Percentiles rank a stretch among this genome's conserved stretches.
Evolutionary conservation across 2,113 vertebrate species (phyloP).

Genomic region (Podocnemis expansa): DNA sequence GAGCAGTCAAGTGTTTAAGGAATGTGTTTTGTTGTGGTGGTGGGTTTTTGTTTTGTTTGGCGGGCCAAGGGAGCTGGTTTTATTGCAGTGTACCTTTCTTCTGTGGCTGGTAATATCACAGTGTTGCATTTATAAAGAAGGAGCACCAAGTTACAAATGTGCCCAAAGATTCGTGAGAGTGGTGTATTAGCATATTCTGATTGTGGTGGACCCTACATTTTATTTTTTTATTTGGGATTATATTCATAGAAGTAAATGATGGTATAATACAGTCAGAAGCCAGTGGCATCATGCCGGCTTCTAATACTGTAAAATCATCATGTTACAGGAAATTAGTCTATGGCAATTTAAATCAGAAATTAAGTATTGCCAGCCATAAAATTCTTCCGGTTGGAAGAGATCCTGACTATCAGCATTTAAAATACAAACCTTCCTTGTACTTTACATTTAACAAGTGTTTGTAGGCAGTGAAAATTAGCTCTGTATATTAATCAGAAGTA

Average conservation of each 20-base stretch:
- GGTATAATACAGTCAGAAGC: background rate
- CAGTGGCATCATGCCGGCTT: background rate
- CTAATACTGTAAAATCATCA: background rate
- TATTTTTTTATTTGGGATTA: background rate
- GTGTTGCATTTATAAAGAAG: background rate
- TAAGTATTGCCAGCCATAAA: background rate
- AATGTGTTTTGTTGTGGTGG: no score
- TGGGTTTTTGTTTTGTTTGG: no score
- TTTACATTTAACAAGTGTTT: background rate
- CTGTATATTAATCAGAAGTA: background rate
- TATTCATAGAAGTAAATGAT: background rate
- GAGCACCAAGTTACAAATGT: background rate
- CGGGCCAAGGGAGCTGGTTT: background rate
- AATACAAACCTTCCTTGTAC: background rate
- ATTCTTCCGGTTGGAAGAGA: background rate
- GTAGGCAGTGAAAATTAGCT: background rate
- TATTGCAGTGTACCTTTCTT: background rate
- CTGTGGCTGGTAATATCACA: background rate
- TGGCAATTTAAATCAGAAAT: background rate
- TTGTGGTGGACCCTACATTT: background rate
- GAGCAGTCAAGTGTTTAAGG: no score
- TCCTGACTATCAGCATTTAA: background rate
- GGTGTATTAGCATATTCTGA: background rate
- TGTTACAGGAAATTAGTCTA: background rate
- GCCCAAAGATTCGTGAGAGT: background rate